Evolutionary conservation across 2,888 invertebrate species (phyloP), one percentile per base, ranked within the genome.

Genomic region (Sinodicranocentrus sp.): DNA sequence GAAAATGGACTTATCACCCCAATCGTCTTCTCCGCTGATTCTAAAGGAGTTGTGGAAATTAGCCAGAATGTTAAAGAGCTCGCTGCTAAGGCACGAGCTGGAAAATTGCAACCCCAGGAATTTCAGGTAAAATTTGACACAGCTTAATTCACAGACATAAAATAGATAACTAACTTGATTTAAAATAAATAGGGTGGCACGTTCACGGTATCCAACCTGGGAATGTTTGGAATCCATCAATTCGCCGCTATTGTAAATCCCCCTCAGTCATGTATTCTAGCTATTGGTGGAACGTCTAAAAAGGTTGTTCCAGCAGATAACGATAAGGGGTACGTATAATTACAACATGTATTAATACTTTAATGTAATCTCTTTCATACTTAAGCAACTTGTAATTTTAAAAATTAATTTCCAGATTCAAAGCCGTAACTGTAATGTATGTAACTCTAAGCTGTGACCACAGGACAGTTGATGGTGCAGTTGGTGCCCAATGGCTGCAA

Each of bases 391-490:
- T n/a, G n/a, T n/a, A n/a, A n/a, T n/a, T n/a, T n/a, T n/a, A n/a
- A n/a, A n/a, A n/a, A 84, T 82, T 80, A 85, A 85, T 87, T 90
- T 90, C 33, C 90, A 96, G 96, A 89, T 96, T 94, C 91, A 93
- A 93, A 88, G 92, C 93, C 89, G 94, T 94, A 1, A 94, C 95
- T 88, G 94, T 95, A 90, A 94, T 99, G 92, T 94, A 94, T 54
- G 98, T 98, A 83, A 99, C 99, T 19, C 93, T 99, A 85, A 98
- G 98, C 88, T 97, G 97, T 89, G 99, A 99, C 92, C 99, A 99
- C 91, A 93, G 99, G 89, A 97, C 98, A 25, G 96, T 99, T 6
- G 99, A 99, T 91, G 99, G 99, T 67, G 99, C 99, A 88, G 95
- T 99, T 2, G 99, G 98, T 75, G 99, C 99, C 1, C 94, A 95